Conservation (phyloP, 2,113 vertebrate species). For the Gadus macrocephalus region DNA sequence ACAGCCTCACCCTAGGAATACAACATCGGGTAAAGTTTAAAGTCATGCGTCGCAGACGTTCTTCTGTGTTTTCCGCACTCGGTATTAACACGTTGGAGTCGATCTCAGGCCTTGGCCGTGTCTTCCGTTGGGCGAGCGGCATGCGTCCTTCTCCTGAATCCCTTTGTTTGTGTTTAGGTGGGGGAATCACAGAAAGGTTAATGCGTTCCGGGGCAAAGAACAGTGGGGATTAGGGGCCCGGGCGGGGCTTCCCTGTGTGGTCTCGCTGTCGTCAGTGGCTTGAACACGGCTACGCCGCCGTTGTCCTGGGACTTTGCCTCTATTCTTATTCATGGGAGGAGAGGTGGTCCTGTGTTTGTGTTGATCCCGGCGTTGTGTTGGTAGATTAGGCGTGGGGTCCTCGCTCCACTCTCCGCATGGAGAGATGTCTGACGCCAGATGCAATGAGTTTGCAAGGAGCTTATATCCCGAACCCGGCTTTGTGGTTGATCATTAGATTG, state of each 20-base stretch:
- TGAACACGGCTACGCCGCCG: slow-evolving; percentile 29
- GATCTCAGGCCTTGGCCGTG: too few species aligned
- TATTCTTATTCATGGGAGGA: slow-evolving; percentile 68
- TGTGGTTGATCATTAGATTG: slow-evolving; percentile 70
- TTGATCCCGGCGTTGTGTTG: slow-evolving; percentile 63
- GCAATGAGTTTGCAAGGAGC: slow-evolving; percentile 61
- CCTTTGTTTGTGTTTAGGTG: slow-evolving; percentile 38
- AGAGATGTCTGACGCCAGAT: slow-evolving; percentile 58
- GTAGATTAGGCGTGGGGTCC: slow-evolving; percentile 63
- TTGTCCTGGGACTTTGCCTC: slow-evolving; percentile 55
- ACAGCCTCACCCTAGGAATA: too few species aligned
- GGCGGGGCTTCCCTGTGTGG: slow-evolving; percentile 39
- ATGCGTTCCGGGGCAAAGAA: slow-evolving; percentile 33
- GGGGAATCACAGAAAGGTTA: slow-evolving; percentile 41
- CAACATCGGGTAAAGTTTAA: not conserved
- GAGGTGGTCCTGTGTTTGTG: slow-evolving; percentile 58
- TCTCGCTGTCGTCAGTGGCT: slow-evolving; percentile 13
- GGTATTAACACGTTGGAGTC: not conserved
- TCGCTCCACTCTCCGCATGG: slow-evolving; percentile 61
- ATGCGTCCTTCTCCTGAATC: slow-evolving; percentile 37
- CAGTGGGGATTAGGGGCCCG: slow-evolving; percentile 51
- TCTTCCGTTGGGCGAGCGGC: not conserved
- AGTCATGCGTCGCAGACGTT: too few species aligned
- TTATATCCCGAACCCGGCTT: slow-evolving; percentile 63
- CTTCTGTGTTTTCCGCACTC: not conserved